These are phyloP conservation scores for Calyptomena viridis DNA, from an alignment of 2,113 vertebrate genomes.

Conservation along the genomic window DNA sequence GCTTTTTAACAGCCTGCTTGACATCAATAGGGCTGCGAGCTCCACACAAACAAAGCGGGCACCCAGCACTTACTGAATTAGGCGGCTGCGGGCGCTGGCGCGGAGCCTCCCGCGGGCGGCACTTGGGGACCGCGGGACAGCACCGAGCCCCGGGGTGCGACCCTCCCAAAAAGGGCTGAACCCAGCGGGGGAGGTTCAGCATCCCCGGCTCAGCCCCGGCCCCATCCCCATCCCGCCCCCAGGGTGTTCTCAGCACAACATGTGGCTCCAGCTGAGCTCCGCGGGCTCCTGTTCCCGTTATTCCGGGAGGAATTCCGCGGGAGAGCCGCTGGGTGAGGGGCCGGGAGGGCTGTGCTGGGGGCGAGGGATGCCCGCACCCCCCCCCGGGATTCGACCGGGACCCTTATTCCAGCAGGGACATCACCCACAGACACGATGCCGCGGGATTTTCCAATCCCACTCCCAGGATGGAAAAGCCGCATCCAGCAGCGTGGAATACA, in stretches of 20 bases:
- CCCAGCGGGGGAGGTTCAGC: background rate
- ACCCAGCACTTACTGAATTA: conserved; percentile 76
- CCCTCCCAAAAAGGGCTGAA: accelerated
- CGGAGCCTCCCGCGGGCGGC: conserved; percentile 59
- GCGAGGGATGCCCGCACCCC: background rate
- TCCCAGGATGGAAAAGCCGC: background rate
- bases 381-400: background rate
- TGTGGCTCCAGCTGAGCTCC: conserved; percentile 1
- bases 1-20: conserved; percentile 79
- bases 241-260: background rate
- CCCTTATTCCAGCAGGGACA: background rate
- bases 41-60: conserved; percentile 80
- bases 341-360: background rate
- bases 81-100: conserved; percentile 56
- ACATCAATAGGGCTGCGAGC: conserved; percentile 83
- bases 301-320: conserved; percentile 32
- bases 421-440: background rate
- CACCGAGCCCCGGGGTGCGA: accelerated
- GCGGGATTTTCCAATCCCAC: background rate
- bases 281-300: background rate
- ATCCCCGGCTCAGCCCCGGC: background rate
- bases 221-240: background rate
- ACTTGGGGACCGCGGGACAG: background rate
- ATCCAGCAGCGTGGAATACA: accelerated
- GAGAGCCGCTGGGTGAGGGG: conserved; percentile 26